Conservation (phyloP, 2,888 invertebrate species). For the Margaritifera margaritifera region DNA sequence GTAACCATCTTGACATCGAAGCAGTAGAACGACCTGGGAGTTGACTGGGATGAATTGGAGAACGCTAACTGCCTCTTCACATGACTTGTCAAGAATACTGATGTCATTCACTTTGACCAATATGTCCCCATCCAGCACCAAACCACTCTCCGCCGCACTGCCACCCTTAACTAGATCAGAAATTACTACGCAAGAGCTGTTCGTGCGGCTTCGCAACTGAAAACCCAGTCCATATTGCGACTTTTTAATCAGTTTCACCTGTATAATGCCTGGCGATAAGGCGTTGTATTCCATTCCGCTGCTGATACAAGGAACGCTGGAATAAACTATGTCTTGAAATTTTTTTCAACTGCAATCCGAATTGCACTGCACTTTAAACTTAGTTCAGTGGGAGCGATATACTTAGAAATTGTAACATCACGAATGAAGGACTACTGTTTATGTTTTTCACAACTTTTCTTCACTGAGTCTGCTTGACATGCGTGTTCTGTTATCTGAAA, state of each 20-base stretch:
- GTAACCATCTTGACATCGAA: conserved; percentile 65
- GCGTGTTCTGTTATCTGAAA: too few species aligned
- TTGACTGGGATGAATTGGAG: conserved; percentile 56
- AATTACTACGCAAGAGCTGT: conserved; percentile 59
- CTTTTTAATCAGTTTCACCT: conserved; percentile 64
- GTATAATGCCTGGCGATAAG: conserved; percentile 47
- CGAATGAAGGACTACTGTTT: too few species aligned
- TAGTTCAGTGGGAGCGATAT: too few species aligned
- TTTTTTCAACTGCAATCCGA: too few species aligned
- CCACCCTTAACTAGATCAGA: conserved; percentile 63
- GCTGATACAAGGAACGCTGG: too few species aligned
- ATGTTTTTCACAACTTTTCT: too few species aligned
- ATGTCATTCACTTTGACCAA: conserved; percentile 66
- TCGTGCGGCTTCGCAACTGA: conserved; percentile 58
- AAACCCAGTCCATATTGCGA: conserved; percentile 65
- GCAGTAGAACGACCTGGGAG: conserved; percentile 59
- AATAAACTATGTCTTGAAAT: too few species aligned
- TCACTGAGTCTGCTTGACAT: too few species aligned
- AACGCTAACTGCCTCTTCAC: conserved; percentile 58
- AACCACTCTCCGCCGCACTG: conserved; percentile 66
- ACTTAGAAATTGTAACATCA: too few species aligned
- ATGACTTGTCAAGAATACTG: conserved; percentile 60
- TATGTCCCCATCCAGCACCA: conserved; percentile 67
- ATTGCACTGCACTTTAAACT: too few species aligned
- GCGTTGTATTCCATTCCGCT: neutral